Conservation (phyloP, 2,888 invertebrate genomes). For the Phytoseiulus persimilis region DNA sequence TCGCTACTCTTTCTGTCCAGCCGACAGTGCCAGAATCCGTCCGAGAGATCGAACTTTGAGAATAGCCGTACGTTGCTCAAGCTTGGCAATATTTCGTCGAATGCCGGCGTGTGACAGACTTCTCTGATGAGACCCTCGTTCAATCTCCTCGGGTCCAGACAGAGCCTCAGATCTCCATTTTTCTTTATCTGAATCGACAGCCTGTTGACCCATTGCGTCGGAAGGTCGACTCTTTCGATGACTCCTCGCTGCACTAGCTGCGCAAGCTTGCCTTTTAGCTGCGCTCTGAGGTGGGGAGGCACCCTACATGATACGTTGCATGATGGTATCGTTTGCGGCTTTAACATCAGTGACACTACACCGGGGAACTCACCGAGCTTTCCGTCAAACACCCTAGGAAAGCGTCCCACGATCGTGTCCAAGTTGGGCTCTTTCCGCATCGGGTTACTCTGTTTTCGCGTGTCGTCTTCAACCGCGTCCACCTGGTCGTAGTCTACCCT, state of each 20-base stretch:
- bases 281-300: too few species aligned
- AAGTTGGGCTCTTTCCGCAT: too few species aligned
- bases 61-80: not conserved
- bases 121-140: not conserved
- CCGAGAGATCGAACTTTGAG: not conserved
- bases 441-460: too few species aligned
- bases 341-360: too few species aligned
- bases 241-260: not conserved
- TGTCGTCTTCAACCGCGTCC: too few species aligned
- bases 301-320: too few species aligned
- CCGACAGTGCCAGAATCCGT: not conserved
- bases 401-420: too few species aligned
- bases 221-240: not conserved
- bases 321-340: too few species aligned
- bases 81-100: not conserved
- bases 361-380: too few species aligned
- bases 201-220: not conserved
- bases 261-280: too few species aligned
- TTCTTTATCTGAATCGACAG: not conserved
- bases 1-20: not conserved
- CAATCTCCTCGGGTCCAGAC: not conserved
- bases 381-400: too few species aligned
- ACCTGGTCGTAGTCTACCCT: too few species aligned
- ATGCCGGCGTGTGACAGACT: not conserved
- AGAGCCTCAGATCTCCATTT: not conserved